Percentiles rank a stretch among this genome's conserved stretches.
Conservation (phyloP, 2,113 vertebrate genomes). For the Lasiurus borealis region DNA sequence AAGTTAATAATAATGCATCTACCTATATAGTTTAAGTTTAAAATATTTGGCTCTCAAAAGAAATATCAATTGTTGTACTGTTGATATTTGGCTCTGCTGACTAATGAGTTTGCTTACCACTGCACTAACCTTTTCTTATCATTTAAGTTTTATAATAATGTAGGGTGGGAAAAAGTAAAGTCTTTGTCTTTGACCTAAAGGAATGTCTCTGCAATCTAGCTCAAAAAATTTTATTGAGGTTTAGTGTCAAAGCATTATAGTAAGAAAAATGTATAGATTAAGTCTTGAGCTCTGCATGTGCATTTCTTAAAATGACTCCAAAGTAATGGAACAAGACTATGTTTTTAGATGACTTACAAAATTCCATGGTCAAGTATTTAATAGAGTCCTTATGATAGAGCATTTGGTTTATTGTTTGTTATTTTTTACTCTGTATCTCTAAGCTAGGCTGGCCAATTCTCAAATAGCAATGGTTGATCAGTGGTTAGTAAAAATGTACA, state of each 20-base stretch:
- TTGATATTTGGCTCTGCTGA: too few relatives aligned
- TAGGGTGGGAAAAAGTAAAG: background rate
- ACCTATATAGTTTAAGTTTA: too few relatives aligned
- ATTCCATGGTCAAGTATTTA: constrained; percentile 39
- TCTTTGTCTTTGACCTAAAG: background rate
- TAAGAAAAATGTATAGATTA: background rate
- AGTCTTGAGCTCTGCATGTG: background rate
- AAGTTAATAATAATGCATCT: too few relatives aligned
- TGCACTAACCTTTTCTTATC: background rate
- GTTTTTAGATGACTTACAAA: constrained; percentile 34
- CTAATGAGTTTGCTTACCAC: too few relatives aligned
- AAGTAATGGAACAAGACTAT: background rate
- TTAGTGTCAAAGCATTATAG: background rate
- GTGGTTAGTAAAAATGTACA: background rate
- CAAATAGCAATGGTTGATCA: background rate
- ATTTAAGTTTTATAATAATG: background rate
- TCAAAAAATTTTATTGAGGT: background rate
- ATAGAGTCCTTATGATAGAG: background rate
- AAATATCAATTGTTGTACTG: too few relatives aligned
- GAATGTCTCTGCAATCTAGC: background rate
- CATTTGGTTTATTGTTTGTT: constrained; percentile 3
- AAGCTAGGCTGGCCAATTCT: background rate
- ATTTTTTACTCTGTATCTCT: constrained; percentile 12
- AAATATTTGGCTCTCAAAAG: too few relatives aligned
- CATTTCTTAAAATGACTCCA: constrained; percentile 41